Evolutionary conservation across 1,140 invertebrate genomes (phyloP).

Genomic region (Pseudomyrmex pallidus): DNA sequence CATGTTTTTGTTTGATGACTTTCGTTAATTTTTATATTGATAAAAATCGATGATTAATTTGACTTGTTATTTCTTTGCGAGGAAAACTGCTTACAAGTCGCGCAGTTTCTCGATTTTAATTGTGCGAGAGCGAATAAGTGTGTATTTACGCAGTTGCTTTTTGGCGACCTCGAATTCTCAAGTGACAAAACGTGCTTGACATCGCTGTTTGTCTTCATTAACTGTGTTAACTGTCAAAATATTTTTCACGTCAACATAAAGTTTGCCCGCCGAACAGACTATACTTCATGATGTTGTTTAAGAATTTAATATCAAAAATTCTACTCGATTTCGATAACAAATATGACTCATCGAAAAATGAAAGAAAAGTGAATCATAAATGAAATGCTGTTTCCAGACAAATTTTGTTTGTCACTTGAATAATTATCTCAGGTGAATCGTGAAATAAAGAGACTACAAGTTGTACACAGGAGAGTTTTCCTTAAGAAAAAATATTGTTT

Average conservation of each 20-base stretch:
- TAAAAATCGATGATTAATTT: too few species aligned
- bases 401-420: slow-evolving; percentile 26
- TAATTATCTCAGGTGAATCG: slow-evolving; percentile 32
- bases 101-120: slow-evolving; percentile 41
- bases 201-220: slow-evolving; percentile 1
- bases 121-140: slow-evolving; percentile 10
- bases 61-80: not conserved
- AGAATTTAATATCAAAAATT: not conserved
- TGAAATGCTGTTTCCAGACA: not conserved
- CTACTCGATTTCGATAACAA: not conserved
- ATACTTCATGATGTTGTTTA: not conserved
- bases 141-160: slow-evolving; percentile 57
- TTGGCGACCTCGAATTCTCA: slow-evolving; percentile 51
- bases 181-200: slow-evolving; percentile 22
- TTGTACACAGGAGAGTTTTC: too few species aligned
- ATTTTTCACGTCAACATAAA: not conserved
- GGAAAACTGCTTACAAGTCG: slow-evolving; percentile 8
- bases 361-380: slow-evolving; percentile 28
- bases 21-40: too few species aligned
- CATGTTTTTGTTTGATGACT: too few species aligned
- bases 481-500: too few species aligned
- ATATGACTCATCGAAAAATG: slow-evolving; percentile 25
- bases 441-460: not conserved
- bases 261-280: not conserved
- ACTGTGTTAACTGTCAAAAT: not conserved